phyloP scores from a whole-genome alignment of 2,797 vertebrate species.

The Crypturellus tataupa region DNA sequence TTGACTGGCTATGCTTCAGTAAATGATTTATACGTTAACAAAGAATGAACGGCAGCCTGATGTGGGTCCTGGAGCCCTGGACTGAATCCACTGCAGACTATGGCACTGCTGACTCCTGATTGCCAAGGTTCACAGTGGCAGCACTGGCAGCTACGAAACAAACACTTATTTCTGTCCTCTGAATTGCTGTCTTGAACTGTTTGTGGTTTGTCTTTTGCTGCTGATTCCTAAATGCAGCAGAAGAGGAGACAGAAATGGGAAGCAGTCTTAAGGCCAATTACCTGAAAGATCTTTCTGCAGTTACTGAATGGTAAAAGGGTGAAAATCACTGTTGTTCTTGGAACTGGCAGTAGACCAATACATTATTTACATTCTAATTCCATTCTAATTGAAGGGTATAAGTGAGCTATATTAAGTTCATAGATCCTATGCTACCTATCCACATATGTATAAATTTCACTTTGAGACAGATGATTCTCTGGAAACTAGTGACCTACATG shows the following conservation, averaged over 20 bases:
- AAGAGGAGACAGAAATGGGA: not conserved
- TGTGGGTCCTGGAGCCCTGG: conserved; percentile 28
- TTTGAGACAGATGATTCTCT: not conserved
- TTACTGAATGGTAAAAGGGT: not conserved
- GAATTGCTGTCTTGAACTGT: not conserved
- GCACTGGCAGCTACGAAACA: conserved; percentile 1
- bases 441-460: not conserved
- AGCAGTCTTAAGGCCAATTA: not conserved
- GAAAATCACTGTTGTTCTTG: not conserved
- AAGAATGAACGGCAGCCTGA: conserved; percentile 38
- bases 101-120: conserved; percentile 22
- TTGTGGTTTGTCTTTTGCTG: not conserved
- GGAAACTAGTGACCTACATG: not conserved
- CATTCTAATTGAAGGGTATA: not conserved
- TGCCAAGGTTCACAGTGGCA: conserved; percentile 8
- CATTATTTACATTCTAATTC: not conserved
- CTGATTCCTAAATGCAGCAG: not conserved
- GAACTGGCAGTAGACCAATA: not conserved
- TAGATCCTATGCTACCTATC: not conserved
- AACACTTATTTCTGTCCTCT: conserved; percentile 42
- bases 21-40: conserved; percentile 72
- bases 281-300: not conserved
- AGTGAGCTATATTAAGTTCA: not conserved
- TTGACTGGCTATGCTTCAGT: conserved; percentile 59
- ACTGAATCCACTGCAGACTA: conserved; percentile 22